Base-by-base conservation (phyloP, 1,140 invertebrate species). In the Temnothorax nylanderi region DNA sequence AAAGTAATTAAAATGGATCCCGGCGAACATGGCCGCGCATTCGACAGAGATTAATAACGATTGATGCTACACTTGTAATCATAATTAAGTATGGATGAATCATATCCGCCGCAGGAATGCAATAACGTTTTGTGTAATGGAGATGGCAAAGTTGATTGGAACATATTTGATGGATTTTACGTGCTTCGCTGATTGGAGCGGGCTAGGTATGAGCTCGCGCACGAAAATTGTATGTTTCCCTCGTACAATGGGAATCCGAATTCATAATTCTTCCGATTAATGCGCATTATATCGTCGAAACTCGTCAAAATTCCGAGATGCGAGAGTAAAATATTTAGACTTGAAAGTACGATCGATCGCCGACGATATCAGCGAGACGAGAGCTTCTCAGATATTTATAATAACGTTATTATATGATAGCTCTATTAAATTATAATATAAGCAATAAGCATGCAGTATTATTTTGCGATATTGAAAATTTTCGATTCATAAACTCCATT, bases 131-230 rank as follows among this genome's bases (percentile, higher is more conserved):
- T 84, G 71, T 44, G 80, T 51, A 86, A 71, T 77, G 82, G 82
- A 78, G 75, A 77, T 85, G 82, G 82, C 47, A 78, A 78, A 85
- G 82, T 77, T 89, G 87, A 89, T 89, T 88, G 87, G 67, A 88
- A 89, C 82, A 77, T 89, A 89, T 89, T 89, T 81, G 87, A 81
- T 86, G 81, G 82, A 89, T 89, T 89, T 89, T 89, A 89, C 77
- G 76, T 74, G 47, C 87, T 86, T 76, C 82, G 69, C 69, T 89
- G 87, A 89, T 89, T 89, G 88, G 80, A 86, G 75, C 85, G 71
- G 88, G 51, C 85, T 85, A 26, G 26, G 26, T 26, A 77, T 86
- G 77, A 89, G 49, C 47, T 84, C 49, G 34, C 49, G 51, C 47
- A 81, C 71, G 51, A 78, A 88, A 89, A 80, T 89, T 80, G 58